These are phyloP conservation scores for Drosophila malerkotliana DNA, from an alignment of 1,140 invertebrate genomes.

Conservation along the genomic window DNA sequence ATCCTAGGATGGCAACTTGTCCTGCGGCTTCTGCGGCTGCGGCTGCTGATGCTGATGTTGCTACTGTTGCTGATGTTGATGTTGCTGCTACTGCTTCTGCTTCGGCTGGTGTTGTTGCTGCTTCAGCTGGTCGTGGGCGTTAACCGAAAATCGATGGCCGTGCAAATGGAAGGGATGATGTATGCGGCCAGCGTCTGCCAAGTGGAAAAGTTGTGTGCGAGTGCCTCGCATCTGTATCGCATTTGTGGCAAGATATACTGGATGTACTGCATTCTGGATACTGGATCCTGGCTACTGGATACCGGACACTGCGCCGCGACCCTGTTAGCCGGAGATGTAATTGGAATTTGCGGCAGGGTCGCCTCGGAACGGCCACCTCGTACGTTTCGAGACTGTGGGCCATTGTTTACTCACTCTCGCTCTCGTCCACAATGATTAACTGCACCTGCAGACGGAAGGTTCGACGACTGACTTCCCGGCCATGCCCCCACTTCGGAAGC, in stretches of 20 bases:
- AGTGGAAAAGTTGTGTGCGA: conserved; percentile 63
- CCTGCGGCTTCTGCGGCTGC: conserved; percentile 44
- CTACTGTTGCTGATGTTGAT: conserved; percentile 22
- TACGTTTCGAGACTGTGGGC: conserved; percentile 21
- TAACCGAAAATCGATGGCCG: conserved; percentile 79
- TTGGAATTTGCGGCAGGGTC: conserved; percentile 68
- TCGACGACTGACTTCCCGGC: conserved; percentile 12
- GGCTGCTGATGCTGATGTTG: conserved; percentile 14
- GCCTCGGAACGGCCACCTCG: background rate
- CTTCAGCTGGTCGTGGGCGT: conserved; percentile 49
- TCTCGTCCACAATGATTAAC: conserved; percentile 79
- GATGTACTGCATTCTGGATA: conserved; percentile 1
- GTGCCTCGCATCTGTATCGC: conserved; percentile 43
- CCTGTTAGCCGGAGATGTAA: conserved; percentile 61
- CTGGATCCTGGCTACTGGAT: background rate
- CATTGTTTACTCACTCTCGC: conserved; percentile 74
- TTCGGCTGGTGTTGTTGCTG: conserved; percentile 15
- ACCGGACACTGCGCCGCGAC: background rate
- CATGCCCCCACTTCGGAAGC: background rate
- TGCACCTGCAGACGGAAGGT: conserved; percentile 56
- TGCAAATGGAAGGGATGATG: conserved; percentile 83
- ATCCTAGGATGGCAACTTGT: conserved; percentile 46
- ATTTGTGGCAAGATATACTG: conserved; percentile 30
- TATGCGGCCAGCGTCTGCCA: conserved; percentile 67
- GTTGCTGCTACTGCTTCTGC: conserved; percentile 21